These are phyloP conservation scores for Cossypha niveicapilla DNA, from an alignment of 2,797 vertebrate genomes.

Conservation along the genomic window DNA sequence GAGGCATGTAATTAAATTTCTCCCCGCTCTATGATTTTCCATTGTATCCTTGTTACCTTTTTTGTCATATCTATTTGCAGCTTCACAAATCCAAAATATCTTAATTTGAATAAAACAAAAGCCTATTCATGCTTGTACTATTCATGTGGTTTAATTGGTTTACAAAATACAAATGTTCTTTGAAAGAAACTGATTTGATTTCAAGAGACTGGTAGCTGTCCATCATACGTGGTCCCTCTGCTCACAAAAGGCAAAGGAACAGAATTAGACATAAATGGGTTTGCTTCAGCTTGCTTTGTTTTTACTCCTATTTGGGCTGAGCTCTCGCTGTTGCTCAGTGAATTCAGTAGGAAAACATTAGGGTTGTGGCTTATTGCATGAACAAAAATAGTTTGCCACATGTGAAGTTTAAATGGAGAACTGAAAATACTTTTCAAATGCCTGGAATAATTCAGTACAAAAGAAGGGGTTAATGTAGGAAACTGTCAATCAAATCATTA, in stretches of 20 bases:
- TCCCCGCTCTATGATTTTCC: conserved; percentile 35
- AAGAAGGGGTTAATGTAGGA: not conserved
- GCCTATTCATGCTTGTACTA: conserved; percentile 7
- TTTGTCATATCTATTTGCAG: conserved; percentile 44
- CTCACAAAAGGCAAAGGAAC: not conserved
- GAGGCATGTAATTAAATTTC: conserved; percentile 46
- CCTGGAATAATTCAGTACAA: not conserved
- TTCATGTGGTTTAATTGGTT: conserved; percentile 44
- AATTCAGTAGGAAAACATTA: not conserved
- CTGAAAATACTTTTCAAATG: not conserved
- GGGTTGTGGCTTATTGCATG: not conserved
- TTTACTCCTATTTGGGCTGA: not conserved
- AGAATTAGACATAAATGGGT: conserved; percentile 2
- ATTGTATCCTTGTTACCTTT: conserved; percentile 35
- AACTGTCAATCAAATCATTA: not conserved
- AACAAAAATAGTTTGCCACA: not conserved
- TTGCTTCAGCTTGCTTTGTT: conserved; percentile 55
- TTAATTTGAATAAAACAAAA: conserved; percentile 52
- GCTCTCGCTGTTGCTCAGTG: not conserved
- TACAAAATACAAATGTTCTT: conserved; percentile 49
- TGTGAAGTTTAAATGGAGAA: not conserved
- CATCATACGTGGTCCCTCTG: not conserved
- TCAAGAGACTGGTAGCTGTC: not conserved
- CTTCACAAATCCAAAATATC: conserved; percentile 22
- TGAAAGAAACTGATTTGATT: conserved; percentile 29